Evolutionary conservation across 2,888 invertebrate species (phyloP).

Genomic region (Thera obeliscata): DNA sequence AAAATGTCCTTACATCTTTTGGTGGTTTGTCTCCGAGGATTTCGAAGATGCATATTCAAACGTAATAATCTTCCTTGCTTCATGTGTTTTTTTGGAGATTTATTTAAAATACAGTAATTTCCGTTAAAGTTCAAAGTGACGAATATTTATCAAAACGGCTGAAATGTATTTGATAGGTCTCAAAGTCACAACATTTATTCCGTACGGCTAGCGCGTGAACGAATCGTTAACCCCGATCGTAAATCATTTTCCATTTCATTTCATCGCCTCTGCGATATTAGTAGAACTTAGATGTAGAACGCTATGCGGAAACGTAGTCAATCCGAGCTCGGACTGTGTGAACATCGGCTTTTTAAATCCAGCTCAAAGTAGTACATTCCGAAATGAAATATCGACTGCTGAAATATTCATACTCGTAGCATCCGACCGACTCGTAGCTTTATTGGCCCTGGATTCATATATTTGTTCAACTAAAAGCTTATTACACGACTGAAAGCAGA

Average conservation of each 20-base stretch:
- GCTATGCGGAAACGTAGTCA: slow-evolving; percentile 63
- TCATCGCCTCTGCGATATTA: slow-evolving; percentile 46
- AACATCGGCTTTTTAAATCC: slow-evolving; percentile 55
- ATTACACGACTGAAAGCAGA: slow-evolving; percentile 12
- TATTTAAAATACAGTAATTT: background rate
- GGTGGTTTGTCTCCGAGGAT: background rate
- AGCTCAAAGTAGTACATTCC: slow-evolving; percentile 47
- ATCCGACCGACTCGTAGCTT: slow-evolving; percentile 57
- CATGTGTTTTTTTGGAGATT: background rate
- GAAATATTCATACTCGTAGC: slow-evolving; percentile 51
- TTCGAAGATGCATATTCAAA: background rate
- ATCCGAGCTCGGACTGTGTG: slow-evolving; percentile 45
- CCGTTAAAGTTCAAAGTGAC: slow-evolving; percentile 26
- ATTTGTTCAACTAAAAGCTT: slow-evolving; percentile 47
- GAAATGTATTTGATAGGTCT: background rate
- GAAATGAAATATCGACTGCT: slow-evolving; percentile 66
- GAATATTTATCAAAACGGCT: slow-evolving; percentile 9
- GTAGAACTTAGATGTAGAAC: slow-evolving; percentile 39
- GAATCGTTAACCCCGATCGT: slow-evolving; percentile 51
- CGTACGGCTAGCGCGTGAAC: slow-evolving; percentile 44
- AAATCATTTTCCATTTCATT: slow-evolving; percentile 54
- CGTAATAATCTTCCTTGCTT: background rate
- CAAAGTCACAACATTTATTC: slow-evolving; percentile 42
- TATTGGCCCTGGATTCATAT: slow-evolving; percentile 59
- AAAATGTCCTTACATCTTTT: background rate